These are phyloP conservation scores for Sterrhoptilus dennistouni DNA, from an alignment of 2,113 vertebrate genomes.

Conservation along the genomic window DNA sequence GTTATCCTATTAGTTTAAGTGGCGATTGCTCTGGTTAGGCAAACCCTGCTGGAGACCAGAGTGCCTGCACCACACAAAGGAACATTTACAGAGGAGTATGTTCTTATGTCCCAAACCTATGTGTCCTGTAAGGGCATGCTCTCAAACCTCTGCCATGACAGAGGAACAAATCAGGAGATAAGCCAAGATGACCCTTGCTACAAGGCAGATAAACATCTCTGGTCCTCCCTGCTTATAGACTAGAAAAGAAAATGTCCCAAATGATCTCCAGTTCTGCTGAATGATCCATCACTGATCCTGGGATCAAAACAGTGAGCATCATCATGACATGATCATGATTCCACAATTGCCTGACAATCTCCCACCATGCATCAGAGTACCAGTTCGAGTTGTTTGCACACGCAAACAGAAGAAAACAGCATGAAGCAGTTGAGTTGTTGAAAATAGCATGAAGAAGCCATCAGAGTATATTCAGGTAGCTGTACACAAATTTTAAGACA, in stretches of 20 bases:
- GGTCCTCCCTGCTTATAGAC: background rate
- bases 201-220: background rate
- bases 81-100: background rate
- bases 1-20: constrained; percentile 27
- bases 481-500: background rate
- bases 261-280: background rate
- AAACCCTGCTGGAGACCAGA: background rate
- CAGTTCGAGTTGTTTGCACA: background rate
- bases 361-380: background rate
- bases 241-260: background rate
- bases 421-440: background rate
- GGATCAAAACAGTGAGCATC: background rate
- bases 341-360: background rate
- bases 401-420: background rate
- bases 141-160: background rate
- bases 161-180: background rate
- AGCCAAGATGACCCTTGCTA: background rate
- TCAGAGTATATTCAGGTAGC: background rate
- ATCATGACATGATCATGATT: background rate
- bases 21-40: background rate
- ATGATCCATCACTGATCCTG: background rate
- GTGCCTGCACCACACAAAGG: background rate
- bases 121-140: background rate
- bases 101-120: background rate
- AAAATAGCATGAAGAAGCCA: background rate